These are phyloP conservation scores for Temnothorax ravouxi DNA, from an alignment of 2,888 invertebrate species.

Conservation along the genomic window DNA sequence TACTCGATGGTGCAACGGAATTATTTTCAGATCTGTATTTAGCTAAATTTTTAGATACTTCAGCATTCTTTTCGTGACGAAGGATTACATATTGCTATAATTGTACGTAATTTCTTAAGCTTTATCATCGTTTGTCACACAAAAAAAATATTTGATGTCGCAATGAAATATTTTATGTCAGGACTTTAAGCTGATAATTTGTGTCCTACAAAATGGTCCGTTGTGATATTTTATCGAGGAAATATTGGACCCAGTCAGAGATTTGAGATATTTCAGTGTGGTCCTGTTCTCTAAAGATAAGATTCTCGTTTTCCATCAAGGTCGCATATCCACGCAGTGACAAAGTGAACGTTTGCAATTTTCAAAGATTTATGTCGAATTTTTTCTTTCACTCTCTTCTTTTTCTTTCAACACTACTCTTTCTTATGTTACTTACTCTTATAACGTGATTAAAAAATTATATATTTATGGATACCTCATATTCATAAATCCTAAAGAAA, in stretches of 20 bases:
- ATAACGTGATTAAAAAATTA: neutral
- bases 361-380: conserved; percentile 73
- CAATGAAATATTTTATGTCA: conserved; percentile 35
- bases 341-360: conserved; percentile 55
- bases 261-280: conserved; percentile 54
- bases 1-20: too few species aligned
- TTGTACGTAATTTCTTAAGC: conserved; percentile 4
- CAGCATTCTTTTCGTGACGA: too few species aligned
- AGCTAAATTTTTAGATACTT: too few species aligned
- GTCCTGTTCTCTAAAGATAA: conserved; percentile 60
- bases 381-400: conserved; percentile 22
- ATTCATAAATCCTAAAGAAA: too few species aligned
- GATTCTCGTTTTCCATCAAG: conserved; percentile 61
- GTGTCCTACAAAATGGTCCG: conserved; percentile 16
- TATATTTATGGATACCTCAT: neutral
- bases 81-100: neutral
- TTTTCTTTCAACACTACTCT: neutral
- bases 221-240: conserved; percentile 51
- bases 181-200: conserved; percentile 35
- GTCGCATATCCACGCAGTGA: conserved; percentile 51
- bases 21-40: too few species aligned
- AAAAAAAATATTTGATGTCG: conserved; percentile 24
- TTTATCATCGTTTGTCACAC: conserved; percentile 23
- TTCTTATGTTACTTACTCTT: neutral
- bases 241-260: conserved; percentile 34